A percentile compares a stretch with the other conserved stretches of the same genome.
Conservation (phyloP, 2,888 invertebrate species). For the Cephus sareptanus region DNA sequence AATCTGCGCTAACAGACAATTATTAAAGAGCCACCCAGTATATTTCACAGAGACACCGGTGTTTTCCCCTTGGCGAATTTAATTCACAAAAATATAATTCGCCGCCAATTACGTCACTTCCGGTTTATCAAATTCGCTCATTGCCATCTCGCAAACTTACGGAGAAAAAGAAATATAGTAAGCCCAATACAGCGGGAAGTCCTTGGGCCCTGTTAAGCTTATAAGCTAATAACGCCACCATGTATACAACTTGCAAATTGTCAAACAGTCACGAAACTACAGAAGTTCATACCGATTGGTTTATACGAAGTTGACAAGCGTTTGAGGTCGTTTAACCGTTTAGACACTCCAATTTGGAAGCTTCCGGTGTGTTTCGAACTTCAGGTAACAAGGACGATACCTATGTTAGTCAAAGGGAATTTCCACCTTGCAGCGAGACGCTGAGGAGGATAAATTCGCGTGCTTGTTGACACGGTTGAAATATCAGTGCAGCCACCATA, state of each 20-base stretch:
- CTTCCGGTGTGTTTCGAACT: background rate
- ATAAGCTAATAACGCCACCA: background rate
- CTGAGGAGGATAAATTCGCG: slow-evolving; percentile 3
- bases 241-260: background rate
- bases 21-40: slow-evolving; percentile 47
- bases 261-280: background rate
- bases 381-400: slow-evolving; percentile 21
- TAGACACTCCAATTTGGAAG: slow-evolving; percentile 1
- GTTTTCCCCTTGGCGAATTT: background rate
- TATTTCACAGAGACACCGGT: background rate
- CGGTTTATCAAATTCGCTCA: too few relatives aligned
- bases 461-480: slow-evolving; percentile 47
- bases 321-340: slow-evolving; percentile 8
- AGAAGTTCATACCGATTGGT: slow-evolving; percentile 15
- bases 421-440: slow-evolving; percentile 40
- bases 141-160: background rate
- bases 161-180: too few relatives aligned
- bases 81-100: background rate
- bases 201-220: background rate
- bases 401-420: slow-evolving; percentile 51
- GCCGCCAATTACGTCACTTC: too few relatives aligned
- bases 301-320: slow-evolving; percentile 14
- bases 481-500: slow-evolving; percentile 35
- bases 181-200: background rate
- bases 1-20: slow-evolving; percentile 52